Evolutionary conservation across 2,888 invertebrate genomes (phyloP).

Genomic region (Acleris emargana): DNA sequence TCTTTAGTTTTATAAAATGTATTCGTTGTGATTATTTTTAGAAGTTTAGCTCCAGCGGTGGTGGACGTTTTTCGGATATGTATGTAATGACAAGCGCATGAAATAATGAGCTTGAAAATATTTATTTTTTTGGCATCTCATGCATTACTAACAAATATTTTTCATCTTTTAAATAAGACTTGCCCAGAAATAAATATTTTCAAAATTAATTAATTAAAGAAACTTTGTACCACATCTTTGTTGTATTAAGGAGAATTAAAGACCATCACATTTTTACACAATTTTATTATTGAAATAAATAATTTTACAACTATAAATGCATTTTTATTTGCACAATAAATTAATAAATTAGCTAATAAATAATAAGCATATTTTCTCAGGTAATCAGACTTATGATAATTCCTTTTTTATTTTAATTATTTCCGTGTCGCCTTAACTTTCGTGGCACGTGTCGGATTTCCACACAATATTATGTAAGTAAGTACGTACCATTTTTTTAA

Average conservation of each 20-base stretch:
- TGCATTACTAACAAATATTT: neutral
- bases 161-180: neutral
- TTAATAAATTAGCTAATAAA: slow-evolving; percentile 27
- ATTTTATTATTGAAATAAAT: slow-evolving; percentile 50
- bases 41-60: too few species aligned
- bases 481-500: too few species aligned
- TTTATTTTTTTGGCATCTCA: too few species aligned
- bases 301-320: slow-evolving; percentile 55
- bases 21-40: too few species aligned
- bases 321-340: slow-evolving; percentile 45
- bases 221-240: neutral
- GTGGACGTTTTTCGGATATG: too few species aligned
- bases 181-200: too few species aligned
- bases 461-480: too few species aligned
- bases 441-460: too few species aligned
- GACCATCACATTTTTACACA: slow-evolving; percentile 41
- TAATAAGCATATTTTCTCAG: slow-evolving; percentile 13
- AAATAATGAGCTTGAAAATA: too few species aligned
- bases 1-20: slow-evolving; percentile 32
- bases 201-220: too few species aligned
- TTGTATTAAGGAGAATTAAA: slow-evolving; percentile 15
- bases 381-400: neutral
- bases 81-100: too few species aligned
- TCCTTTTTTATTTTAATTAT: neutral
- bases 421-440: too few species aligned